phyloP scores from a whole-genome alignment of 37 sponge, comb jelly and placozoan species.

The Halisarca cf. caerulea region DNA sequence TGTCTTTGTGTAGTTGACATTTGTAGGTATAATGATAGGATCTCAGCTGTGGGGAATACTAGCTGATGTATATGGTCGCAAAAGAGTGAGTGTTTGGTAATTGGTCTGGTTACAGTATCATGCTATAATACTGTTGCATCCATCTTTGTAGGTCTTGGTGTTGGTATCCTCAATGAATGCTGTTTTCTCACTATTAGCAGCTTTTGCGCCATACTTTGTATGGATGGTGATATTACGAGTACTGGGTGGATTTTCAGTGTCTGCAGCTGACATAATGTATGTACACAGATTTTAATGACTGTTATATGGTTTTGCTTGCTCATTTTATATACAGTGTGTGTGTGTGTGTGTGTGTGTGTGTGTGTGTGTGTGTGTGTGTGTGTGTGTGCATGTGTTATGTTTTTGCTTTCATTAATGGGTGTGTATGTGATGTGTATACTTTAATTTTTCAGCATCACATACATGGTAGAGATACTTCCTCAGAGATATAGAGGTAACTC shows the following conservation, averaged over 20 bases:
- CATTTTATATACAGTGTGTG: no score
- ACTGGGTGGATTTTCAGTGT: constrained; percentile 25
- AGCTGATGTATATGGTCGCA: constrained; percentile 60
- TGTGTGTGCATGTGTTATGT: no score
- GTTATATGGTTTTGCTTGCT: neutral
- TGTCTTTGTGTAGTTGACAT: constrained; percentile 44
- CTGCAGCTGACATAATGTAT: constrained; percentile 12
- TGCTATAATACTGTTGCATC: no score
- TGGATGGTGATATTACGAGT: constrained; percentile 31
- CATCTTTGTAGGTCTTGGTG: constrained; percentile 12
- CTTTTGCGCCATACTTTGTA: constrained; percentile 31
- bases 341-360: no score
- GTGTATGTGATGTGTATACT: no score
- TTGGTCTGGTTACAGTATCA: no score
- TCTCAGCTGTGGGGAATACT: constrained; percentile 50
- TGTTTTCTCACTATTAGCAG: constrained; percentile 14
- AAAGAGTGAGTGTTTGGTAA: constrained; percentile 9
- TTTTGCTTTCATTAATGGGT: no score
- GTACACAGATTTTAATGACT: neutral
- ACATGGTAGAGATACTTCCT: constrained; percentile 32
- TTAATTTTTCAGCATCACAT: constrained; percentile 19
- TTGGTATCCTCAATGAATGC: neutral
- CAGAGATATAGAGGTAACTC: constrained; percentile 5
- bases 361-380: no score
- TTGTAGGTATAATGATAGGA: constrained; percentile 74